Evolutionary conservation across 1,140 invertebrate species (phyloP).

Genomic region (Heliconius eleuchia): DNA sequence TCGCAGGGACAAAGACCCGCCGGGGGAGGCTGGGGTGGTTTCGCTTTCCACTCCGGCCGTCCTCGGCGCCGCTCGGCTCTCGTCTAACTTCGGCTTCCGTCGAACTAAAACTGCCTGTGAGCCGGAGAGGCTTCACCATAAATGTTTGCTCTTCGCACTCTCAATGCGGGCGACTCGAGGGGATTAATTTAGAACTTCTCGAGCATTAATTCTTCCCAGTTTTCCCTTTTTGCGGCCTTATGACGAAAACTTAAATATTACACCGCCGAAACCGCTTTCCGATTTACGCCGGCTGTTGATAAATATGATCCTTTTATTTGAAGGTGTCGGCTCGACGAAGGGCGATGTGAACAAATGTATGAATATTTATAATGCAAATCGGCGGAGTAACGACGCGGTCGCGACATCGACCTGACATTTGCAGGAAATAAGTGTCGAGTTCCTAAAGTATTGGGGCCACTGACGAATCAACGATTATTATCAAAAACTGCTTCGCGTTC

Average conservation of each 20-base stretch:
- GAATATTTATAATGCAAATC: constrained; percentile 53
- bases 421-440: constrained; percentile 71
- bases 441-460: constrained; percentile 41
- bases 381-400: constrained; percentile 56
- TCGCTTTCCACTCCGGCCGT: constrained; percentile 63
- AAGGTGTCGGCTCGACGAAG: constrained; percentile 35
- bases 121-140: constrained; percentile 50
- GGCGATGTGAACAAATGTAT: constrained; percentile 56
- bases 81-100: constrained; percentile 51
- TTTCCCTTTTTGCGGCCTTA: constrained; percentile 66
- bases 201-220: constrained; percentile 62
- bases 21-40: constrained; percentile 54
- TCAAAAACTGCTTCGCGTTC: constrained; percentile 24
- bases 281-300: constrained; percentile 32
- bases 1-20: constrained; percentile 76
- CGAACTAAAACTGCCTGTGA: constrained; percentile 44
- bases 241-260: constrained; percentile 30
- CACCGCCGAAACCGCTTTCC: constrained; percentile 30
- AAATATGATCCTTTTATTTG: constrained; percentile 25
- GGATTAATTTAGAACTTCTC: constrained; percentile 75
- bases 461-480: constrained; percentile 39
- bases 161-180: constrained; percentile 64
- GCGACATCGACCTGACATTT: constrained; percentile 46
- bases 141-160: constrained; percentile 68
- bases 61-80: constrained; percentile 37